Evolutionary conservation across 2,113 vertebrate genomes (phyloP), one percentile per base, ranked within the genome.

Genomic region (Amphiprion percula): DNA sequence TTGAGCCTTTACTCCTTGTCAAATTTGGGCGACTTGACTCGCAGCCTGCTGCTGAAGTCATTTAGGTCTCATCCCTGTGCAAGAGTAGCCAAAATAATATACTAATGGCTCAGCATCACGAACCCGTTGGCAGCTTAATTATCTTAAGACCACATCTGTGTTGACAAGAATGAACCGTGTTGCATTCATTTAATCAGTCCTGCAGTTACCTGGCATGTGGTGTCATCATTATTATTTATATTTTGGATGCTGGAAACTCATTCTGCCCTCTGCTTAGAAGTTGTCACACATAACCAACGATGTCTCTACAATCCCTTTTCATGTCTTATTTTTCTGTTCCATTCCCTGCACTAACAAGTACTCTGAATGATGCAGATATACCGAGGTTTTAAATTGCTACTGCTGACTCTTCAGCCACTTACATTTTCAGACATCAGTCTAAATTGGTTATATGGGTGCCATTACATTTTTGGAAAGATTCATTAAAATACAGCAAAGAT

Each of bases 101-200:
- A 33, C 23, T 41, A 66, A 72, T 68, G 49, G 19, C 16, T 16
- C 47, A 15, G 17, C 47, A 52, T 67, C 28, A 11, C 52, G 77
- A 77, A 14, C 46, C 21, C 21, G n/a, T 46, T 68, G 47, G 55
- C 46, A 61, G 56, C 15, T 60, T 68, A 59, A 83, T 77, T 55
- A 64, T 59, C 67, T 72, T 19, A 0, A 46, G 54, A 24, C 15
- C 23, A 24, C 33, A 80, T 77, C 21, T 17, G 4, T 10, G 30
- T 30, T 39, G 17, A 49, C 44, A 24, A 71, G 23, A 23, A 44
- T 47, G 10, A 10, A 24, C 12, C 21, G 17, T 49, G 55, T 61
- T 24, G 17, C 28, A 66, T 17, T 60, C 10, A 23, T 15, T 54
- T 8, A 9, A 70, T 26, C 26, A 47, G 39, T 61, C 47, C 26